Evolutionary conservation across 2,797 vertebrate species (phyloP), one percentile per base, ranked within the genome.

Genomic region (Hydrocynus forskahlii): DNA sequence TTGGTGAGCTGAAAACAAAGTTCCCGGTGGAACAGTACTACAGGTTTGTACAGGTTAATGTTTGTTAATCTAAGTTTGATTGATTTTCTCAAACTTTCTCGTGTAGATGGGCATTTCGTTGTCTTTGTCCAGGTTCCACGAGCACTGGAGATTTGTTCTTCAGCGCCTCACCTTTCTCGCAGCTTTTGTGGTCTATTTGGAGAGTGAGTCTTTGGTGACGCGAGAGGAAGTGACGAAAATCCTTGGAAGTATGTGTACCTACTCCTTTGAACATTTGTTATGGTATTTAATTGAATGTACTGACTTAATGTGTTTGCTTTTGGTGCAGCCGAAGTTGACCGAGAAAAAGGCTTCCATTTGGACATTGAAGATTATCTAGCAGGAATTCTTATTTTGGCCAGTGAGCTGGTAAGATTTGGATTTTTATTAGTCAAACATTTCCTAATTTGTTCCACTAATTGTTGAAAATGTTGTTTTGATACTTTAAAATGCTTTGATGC

Each of bases 361-460:
- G 97, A 99, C 78, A 93, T 99, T 29, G 98, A 99, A 90, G 98
- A 99, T 90, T 99, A 98, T 88, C 95, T 99, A 73, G 97, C 97
- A 78, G 97, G 98, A 57, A 93, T 99, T 75, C 91, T 99, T 71
- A 98, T 96, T 92, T 94, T 99, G 86, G 97, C 97, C 55, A 98
- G 96, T 89, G 98, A 99, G 86, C 92, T 99, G 95, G 98, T 99
- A 94, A 96, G 96, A 85, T 35, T 3, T 2, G 4, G 3, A 29
- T 29, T 29, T 54, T 60, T 35, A 40, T 8, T 48, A 12, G 45
- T 48, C 6, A 45, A 45, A 45, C 10, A 45, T 7, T 7, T 45
- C 6, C 10, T 7, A 10, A 45, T 45, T 45, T 45, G 29, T 29
- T 29, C 35, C 35, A 35, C 35, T 35, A 35, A 35, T 2, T 4